These are phyloP conservation scores for Platycnemis pennipes DNA, from an alignment of 2,888 invertebrate species.

Conservation along the genomic window DNA sequence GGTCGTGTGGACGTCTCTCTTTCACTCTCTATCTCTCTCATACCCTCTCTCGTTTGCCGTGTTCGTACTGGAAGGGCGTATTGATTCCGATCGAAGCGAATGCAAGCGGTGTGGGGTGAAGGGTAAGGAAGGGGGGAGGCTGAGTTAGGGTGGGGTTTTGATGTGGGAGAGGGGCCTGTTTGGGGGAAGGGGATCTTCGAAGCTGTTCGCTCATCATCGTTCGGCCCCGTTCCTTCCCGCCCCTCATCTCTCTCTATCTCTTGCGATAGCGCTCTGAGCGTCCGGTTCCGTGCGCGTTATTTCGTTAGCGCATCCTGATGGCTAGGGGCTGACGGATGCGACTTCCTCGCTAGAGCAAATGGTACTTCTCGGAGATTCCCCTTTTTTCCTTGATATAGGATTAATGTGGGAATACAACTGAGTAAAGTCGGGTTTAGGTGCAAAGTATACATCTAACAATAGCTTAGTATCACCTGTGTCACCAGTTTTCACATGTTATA, in stretches of 20 bases:
- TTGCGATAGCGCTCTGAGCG: not conserved
- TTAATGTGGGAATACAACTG: too few species aligned
- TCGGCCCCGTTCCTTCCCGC: not conserved
- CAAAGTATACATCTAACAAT: too few species aligned
- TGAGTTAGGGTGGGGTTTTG: not conserved
- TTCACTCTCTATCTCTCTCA: not conserved
- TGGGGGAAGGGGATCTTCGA: not conserved
- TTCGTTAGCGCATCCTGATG: not conserved
- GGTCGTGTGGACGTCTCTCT: not conserved
- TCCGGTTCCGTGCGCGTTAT: not conserved
- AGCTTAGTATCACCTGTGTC: too few species aligned
- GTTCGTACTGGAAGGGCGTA: not conserved
- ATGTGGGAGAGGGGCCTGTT: not conserved
- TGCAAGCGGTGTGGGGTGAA: not conserved
- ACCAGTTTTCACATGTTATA: too few species aligned
- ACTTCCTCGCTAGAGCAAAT: too few species aligned
- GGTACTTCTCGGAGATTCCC: too few species aligned
- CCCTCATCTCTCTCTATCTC: not conserved
- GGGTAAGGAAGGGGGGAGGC: not conserved
- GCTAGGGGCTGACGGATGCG: too few species aligned
- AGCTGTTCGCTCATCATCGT: not conserved
- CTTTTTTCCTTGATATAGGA: too few species aligned
- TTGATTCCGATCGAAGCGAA: conserved; percentile 45
- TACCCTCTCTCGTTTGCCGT: not conserved
- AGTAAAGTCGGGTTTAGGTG: too few species aligned